Percentiles rank a stretch among this genome's conserved stretches.
Evolutionary conservation across 1,140 invertebrate genomes (phyloP).

Genomic region (Drosophila nannoptera): DNA sequence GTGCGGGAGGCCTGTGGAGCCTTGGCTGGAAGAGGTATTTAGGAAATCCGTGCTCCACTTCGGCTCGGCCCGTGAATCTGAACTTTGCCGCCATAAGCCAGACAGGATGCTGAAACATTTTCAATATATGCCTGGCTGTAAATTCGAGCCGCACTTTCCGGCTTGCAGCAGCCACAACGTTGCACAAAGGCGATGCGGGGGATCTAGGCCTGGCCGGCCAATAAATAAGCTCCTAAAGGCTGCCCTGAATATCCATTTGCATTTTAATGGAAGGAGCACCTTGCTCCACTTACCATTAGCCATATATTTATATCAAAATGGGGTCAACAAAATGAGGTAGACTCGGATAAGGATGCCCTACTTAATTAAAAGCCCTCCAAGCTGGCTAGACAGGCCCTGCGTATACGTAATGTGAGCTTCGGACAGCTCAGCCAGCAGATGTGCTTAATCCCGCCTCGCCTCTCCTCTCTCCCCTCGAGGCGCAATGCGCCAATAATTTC

Average conservation of each 20-base stretch:
- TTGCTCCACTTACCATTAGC: neutral
- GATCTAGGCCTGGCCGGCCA: neutral
- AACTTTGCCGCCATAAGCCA: slow-evolving; percentile 6
- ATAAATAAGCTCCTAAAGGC: slow-evolving; percentile 12
- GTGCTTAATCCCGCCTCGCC: neutral
- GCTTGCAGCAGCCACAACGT: slow-evolving; percentile 22
- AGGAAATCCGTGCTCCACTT: neutral
- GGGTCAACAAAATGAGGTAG: neutral
- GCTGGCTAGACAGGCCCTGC: slow-evolving; percentile 2
- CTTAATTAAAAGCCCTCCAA: slow-evolving; percentile 1
- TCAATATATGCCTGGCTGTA: slow-evolving; percentile 43
- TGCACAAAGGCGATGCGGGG: slow-evolving; percentile 22
- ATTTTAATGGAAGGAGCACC: neutral
- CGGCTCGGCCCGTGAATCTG: neutral
- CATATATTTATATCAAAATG: neutral
- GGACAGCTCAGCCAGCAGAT: neutral
- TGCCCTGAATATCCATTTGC: neutral
- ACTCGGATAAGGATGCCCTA: neutral
- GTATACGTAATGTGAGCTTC: slow-evolving; percentile 17
- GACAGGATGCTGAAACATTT: slow-evolving; percentile 8
- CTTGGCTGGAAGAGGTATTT: neutral
- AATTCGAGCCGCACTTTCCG: slow-evolving; percentile 25
- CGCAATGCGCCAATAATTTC: slow-evolving; percentile 51
- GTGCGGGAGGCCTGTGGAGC: neutral
- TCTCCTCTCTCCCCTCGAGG: neutral